phyloP scores from a whole-genome alignment of 1,140 invertebrate species.

The Diorhabda carinulata region DNA sequence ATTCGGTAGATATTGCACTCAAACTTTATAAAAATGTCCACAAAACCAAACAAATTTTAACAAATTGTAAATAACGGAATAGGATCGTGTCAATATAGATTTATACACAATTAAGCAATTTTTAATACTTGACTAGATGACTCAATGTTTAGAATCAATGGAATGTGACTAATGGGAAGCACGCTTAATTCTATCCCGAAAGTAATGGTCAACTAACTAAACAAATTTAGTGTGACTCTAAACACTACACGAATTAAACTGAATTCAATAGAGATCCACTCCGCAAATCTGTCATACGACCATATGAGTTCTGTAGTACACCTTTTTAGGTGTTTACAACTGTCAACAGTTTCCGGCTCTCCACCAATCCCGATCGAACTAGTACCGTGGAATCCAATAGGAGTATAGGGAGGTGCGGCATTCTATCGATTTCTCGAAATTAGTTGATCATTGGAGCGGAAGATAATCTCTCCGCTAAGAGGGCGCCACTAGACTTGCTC shows the following conservation, averaged over 20 bases:
- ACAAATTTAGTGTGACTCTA: slow-evolving; percentile 13
- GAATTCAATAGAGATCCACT: slow-evolving; percentile 21
- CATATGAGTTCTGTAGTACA: slow-evolving; percentile 29
- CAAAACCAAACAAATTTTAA: background rate
- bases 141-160: slow-evolving; percentile 31
- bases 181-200: slow-evolving; percentile 8
- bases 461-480: slow-evolving; percentile 42
- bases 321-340: slow-evolving; percentile 42
- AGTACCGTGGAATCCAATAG: slow-evolving; percentile 29
- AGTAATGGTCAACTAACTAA: slow-evolving; percentile 19
- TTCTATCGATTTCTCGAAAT: slow-evolving; percentile 37
- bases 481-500: slow-evolving; percentile 37
- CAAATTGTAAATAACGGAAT: background rate
- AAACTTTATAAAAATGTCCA: background rate
- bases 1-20: background rate
- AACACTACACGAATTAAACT: slow-evolving; percentile 29
- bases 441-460: slow-evolving; percentile 44
- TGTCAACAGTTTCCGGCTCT: slow-evolving; percentile 28
- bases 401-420: slow-evolving; percentile 27
- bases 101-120: slow-evolving; percentile 42
- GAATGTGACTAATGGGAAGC: slow-evolving; percentile 24
- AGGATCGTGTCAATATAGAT: background rate
- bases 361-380: slow-evolving; percentile 30
- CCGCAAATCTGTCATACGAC: slow-evolving; percentile 32
- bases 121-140: slow-evolving; percentile 35